Evolutionary conservation across 2,797 vertebrate species (phyloP).

Genomic region (Pseudopleuronectes americanus): DNA sequence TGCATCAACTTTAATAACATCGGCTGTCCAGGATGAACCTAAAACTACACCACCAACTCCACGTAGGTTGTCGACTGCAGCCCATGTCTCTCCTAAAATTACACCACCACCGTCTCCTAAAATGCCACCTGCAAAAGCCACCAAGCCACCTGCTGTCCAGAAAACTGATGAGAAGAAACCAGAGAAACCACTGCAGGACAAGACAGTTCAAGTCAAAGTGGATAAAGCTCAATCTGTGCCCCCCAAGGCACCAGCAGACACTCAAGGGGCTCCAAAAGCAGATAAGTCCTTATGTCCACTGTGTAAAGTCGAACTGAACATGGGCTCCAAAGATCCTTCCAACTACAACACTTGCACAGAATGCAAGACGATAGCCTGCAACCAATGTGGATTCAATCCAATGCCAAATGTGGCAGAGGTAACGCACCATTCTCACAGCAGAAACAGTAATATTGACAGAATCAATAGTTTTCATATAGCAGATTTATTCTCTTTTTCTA

Average conservation of each 20-base stretch:
- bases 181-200: slow-evolving; percentile 57
- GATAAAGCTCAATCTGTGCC: slow-evolving; percentile 50
- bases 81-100: slow-evolving; percentile 72
- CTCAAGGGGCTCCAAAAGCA: slow-evolving; percentile 46
- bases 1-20: slow-evolving; percentile 92
- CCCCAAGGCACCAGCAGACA: slow-evolving; percentile 64
- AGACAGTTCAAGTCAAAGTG: slow-evolving; percentile 47
- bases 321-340: slow-evolving; percentile 82
- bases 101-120: slow-evolving; percentile 68
- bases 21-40: slow-evolving; percentile 85
- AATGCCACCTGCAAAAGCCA: slow-evolving; percentile 45
- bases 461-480: too few species aligned
- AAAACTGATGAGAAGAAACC: slow-evolving; percentile 62
- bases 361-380: slow-evolving; percentile 92
- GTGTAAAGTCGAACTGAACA: slow-evolving; percentile 89
- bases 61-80: slow-evolving; percentile 78
- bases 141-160: slow-evolving; percentile 36
- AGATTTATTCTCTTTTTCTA: too few species aligned
- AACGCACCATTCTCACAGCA: slow-evolving; percentile 28
- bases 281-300: slow-evolving; percentile 84
- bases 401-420: slow-evolving; percentile 83
- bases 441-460: too few species aligned
- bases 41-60: slow-evolving; percentile 76
- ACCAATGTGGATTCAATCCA: slow-evolving; percentile 96
- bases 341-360: slow-evolving; percentile 93